phyloP scores from a whole-genome alignment of 2,797 vertebrate genomes.

The Ispidina lecontei region DNA sequence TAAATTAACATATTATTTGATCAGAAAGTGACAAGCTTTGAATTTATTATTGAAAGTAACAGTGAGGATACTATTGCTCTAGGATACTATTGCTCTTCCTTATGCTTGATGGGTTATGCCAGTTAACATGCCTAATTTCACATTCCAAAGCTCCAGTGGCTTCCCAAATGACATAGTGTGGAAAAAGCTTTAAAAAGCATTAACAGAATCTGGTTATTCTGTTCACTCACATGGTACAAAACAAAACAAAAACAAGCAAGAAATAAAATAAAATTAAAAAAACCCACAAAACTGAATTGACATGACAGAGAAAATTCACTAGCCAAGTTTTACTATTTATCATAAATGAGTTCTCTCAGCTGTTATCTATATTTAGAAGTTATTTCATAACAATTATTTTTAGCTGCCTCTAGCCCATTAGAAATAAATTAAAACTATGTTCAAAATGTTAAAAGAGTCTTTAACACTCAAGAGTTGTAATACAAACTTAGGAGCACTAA shows the following conservation, averaged over 20 bases:
- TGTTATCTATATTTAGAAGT: conserved; percentile 5
- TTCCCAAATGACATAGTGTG: not conserved
- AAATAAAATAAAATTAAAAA: no score
- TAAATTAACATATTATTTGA: conserved; percentile 8
- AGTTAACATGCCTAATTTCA: not conserved
- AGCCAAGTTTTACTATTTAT: not conserved
- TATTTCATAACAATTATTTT: not conserved
- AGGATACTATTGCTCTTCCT: not conserved
- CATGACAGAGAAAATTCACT: not conserved
- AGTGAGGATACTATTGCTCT: not conserved
- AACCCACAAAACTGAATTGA: not conserved
- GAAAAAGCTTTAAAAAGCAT: conserved; percentile 40
- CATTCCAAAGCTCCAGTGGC: not conserved
- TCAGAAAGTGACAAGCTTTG: not conserved
- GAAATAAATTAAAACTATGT: not conserved
- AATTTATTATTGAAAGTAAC: not conserved
- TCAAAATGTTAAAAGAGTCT: not conserved
- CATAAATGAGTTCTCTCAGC: not conserved
- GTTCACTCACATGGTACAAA: conserved; percentile 7
- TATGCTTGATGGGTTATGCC: not conserved
- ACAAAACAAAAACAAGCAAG: not conserved
- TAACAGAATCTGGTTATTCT: conserved; percentile 8
- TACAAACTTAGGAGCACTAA: not conserved
- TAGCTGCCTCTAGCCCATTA: not conserved
- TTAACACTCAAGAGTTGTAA: not conserved